Evolutionary conservation across 2,888 invertebrate species (phyloP).

Genomic region (Rotaria magnacalcarata): DNA sequence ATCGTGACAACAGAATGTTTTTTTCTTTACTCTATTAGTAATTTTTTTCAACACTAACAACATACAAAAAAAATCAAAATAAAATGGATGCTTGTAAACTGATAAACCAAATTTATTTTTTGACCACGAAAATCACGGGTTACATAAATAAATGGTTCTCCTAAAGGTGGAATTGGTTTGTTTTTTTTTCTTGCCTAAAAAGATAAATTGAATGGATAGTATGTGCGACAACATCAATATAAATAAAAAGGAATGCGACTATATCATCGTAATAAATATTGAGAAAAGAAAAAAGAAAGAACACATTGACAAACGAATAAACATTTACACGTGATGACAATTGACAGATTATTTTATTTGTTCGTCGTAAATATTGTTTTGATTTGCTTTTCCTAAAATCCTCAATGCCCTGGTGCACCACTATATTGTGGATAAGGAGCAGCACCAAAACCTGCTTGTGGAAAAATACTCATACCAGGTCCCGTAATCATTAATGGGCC

Average conservation of each 20-base stretch:
- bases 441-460: slow-evolving; percentile 1
- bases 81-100: not conserved
- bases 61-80: not conserved
- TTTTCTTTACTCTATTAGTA: not conserved
- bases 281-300: slow-evolving; percentile 40
- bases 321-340: slow-evolving; percentile 9
- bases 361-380: slow-evolving; percentile 1
- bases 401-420: slow-evolving; percentile 19
- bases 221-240: not conserved
- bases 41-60: not conserved
- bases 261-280: slow-evolving; percentile 15
- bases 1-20: slow-evolving; percentile 5
- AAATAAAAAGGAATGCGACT: slow-evolving; percentile 31
- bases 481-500: slow-evolving; percentile 28
- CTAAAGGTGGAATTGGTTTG: not conserved
- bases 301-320: not conserved
- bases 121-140: not conserved
- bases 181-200: not conserved
- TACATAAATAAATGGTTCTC: slow-evolving; percentile 13
- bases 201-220: not conserved
- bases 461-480: not conserved
- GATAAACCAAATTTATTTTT: not conserved
- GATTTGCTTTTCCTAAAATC: not conserved
- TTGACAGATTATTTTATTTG: slow-evolving; percentile 37
- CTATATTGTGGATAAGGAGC: not conserved